phyloP scores from a whole-genome alignment of 2,797 vertebrate species.

The Dermochelys coriacea region DNA sequence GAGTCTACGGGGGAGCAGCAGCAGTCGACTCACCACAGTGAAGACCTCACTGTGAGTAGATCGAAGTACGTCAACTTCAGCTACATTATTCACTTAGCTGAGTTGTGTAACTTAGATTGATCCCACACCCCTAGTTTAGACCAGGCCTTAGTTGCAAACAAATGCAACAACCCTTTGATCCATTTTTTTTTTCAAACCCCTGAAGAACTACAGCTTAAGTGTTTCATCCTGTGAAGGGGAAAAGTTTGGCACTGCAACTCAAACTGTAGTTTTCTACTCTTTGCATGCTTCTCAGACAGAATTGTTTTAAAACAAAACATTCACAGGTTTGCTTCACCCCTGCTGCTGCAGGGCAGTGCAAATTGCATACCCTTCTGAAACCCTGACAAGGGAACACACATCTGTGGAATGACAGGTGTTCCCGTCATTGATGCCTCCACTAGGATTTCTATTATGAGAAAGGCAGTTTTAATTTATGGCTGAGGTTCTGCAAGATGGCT shows the following conservation, averaged over 20 bases:
- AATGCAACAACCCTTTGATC: background rate
- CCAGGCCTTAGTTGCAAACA: background rate
- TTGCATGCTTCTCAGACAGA: conserved; percentile 24
- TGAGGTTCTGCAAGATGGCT: background rate
- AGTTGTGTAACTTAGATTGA: no score
- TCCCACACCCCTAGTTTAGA: no score
- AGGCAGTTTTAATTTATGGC: background rate
- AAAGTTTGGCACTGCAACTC: background rate
- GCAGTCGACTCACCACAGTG: no score
- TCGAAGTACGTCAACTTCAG: no score
- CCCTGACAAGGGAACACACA: background rate
- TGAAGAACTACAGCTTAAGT: conserved; percentile 5
- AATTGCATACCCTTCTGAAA: background rate
- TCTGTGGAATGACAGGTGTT: background rate
- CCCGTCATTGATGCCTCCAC: background rate
- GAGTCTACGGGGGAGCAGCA: no score
- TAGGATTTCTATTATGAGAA: background rate
- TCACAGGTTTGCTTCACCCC: background rate
- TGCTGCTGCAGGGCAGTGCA: background rate
- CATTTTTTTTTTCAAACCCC: conserved; percentile 39
- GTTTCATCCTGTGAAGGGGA: conserved; percentile 26
- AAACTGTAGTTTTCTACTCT: conserved; percentile 17
- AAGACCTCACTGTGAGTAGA: no score
- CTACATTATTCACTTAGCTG: no score
- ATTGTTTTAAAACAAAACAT: conserved; percentile 24